Conservation (phyloP, 2,888 invertebrate genomes). For the Dynastes tityus region DNA sequence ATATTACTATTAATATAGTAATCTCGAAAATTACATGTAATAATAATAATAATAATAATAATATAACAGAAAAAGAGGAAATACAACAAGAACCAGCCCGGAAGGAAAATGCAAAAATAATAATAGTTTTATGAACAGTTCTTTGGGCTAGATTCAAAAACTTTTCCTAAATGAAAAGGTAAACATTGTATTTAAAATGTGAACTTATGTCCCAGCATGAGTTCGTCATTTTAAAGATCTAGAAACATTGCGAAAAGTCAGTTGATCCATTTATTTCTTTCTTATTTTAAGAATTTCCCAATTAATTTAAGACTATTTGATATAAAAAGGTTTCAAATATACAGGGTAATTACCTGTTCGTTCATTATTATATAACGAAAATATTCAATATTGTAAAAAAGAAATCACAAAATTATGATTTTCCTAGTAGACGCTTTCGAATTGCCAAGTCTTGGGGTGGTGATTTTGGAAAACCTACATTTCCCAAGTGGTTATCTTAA, state of each 20-base stretch:
- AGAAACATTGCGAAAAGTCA: slow-evolving; percentile 52
- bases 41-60: no score
- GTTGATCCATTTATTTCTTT: slow-evolving; percentile 50
- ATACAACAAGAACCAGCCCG: neutral
- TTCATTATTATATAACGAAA: slow-evolving; percentile 12
- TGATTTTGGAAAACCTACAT: slow-evolving; percentile 22
- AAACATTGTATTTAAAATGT: slow-evolving; percentile 50
- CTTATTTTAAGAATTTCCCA: neutral
- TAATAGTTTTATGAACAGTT: slow-evolving; percentile 61
- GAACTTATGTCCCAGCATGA: slow-evolving; percentile 63
- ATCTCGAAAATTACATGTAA: neutral
- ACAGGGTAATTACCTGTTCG: slow-evolving; percentile 32
- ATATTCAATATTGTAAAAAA: slow-evolving; percentile 1
- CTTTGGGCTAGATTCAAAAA: slow-evolving; percentile 55
- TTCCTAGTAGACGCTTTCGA: no score
- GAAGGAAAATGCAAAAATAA: slow-evolving; percentile 36
- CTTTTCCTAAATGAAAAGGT: slow-evolving; percentile 6
- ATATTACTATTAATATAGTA: slow-evolving; percentile 61
- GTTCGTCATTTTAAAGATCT: slow-evolving; percentile 56
- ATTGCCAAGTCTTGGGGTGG: no score
- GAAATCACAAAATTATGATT: neutral
- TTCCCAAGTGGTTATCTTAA: slow-evolving; percentile 41
- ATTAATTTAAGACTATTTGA: no score
- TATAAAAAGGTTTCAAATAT: slow-evolving; percentile 7
- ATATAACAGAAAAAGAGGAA: no score